Percentiles rank a stretch among this genome's conserved stretches.
Evolutionary conservation across 2,113 vertebrate genomes (phyloP).

Genomic region (Syrmaticus mikado): DNA sequence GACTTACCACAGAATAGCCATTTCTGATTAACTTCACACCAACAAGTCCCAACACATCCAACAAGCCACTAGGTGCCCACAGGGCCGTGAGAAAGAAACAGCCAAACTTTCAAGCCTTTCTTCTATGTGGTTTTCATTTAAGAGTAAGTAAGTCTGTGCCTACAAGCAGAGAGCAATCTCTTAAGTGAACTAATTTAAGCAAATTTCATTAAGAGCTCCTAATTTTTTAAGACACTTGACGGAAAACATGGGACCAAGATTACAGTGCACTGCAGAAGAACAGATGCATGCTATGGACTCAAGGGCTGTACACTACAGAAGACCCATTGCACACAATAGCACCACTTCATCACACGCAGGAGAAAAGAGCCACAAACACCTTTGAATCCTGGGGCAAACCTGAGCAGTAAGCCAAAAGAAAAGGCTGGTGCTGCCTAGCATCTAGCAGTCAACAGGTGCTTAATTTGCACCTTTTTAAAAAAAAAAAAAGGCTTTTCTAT

Average conservation of each 20-base stretch:
- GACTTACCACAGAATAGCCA: neutral
- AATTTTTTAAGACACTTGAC: neutral
- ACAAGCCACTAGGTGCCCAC: neutral
- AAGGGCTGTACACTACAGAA: neutral
- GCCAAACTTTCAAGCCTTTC: neutral
- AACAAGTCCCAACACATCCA: neutral
- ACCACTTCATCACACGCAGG: neutral
- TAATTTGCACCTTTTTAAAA: neutral
- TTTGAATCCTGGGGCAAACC: neutral
- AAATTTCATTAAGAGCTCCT: neutral
- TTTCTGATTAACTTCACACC: conserved; percentile 17
- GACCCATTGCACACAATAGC: neutral
- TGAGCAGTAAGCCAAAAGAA: neutral
- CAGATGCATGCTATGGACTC: neutral
- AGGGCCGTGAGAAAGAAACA: neutral
- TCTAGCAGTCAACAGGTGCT: neutral
- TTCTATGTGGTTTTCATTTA: neutral
- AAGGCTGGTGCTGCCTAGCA: neutral
- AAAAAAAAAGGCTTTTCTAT: neutral
- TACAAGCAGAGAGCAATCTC: neutral
- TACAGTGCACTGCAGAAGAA: neutral
- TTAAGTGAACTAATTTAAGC: neutral
- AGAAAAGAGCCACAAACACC: neutral
- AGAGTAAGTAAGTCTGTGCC: neutral
- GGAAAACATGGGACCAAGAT: neutral